A percentile compares a stretch with the other conserved stretches of the same genome.
Conservation (phyloP, 30 jellyfish, hydroid and myxozoan genomes). For the Cassiopea xamachana region DNA sequence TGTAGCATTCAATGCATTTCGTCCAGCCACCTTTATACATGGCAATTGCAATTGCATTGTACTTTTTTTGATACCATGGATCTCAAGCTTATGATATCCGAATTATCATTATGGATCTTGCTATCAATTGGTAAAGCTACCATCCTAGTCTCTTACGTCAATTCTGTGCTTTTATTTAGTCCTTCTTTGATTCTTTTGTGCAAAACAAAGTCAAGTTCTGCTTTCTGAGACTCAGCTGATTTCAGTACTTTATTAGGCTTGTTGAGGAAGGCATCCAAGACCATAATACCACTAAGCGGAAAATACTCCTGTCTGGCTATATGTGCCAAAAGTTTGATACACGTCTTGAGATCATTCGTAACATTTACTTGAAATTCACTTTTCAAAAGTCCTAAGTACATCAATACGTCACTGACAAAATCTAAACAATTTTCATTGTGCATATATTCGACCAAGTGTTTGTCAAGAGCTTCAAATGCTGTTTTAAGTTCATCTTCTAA, state of each 20-base stretch:
- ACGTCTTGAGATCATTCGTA: constrained; percentile 23
- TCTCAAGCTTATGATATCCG: too few relatives aligned
- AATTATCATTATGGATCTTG: too few relatives aligned
- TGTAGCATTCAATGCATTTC: too few relatives aligned
- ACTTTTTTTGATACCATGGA: too few relatives aligned
- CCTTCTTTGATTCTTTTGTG: background rate
- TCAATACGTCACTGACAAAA: constrained; percentile 53
- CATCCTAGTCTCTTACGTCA: background rate
- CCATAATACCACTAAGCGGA: constrained; percentile 19
- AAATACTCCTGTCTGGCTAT: constrained; percentile 28
- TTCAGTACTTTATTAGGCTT: constrained; percentile 21
- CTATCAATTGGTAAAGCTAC: too few relatives aligned
- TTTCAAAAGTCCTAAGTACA: constrained; percentile 54
- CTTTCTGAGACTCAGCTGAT: background rate
- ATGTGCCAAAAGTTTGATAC: constrained; percentile 31
- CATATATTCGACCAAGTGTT: constrained; percentile 14
- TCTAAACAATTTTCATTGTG: constrained; percentile 43
- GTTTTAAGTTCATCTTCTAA: constrained; percentile 18
- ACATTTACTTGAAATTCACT: constrained; percentile 63
- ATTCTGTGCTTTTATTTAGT: background rate
- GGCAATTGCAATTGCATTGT: too few relatives aligned
- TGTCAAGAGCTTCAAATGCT: constrained; percentile 42
- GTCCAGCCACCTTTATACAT: too few relatives aligned
- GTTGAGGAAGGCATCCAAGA: constrained; percentile 32
- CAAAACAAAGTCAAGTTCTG: background rate